Conservation (phyloP, 2,888 invertebrate species). For the Autographa gamma region DNA sequence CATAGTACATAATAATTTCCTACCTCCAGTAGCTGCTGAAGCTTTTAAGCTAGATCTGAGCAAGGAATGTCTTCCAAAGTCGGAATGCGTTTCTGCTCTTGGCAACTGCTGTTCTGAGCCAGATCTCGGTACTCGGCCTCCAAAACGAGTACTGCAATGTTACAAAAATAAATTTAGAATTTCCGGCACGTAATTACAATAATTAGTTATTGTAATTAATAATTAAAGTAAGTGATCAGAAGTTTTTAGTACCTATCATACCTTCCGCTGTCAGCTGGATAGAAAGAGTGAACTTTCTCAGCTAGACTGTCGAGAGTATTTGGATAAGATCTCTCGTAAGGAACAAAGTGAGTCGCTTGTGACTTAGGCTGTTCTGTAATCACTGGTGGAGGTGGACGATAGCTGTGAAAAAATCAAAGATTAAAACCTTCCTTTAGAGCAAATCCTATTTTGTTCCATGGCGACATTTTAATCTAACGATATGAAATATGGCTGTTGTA, state of each 20-base stretch:
- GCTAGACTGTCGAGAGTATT: conserved; percentile 97
- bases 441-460: too few species aligned
- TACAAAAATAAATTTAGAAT: not conserved
- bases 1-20: conserved; percentile 8
- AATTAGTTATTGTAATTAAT: not conserved
- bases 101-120: conserved; percentile 97
- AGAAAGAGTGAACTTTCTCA: conserved; percentile 97
- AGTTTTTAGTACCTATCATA: conserved; percentile 53
- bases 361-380: conserved; percentile 97
- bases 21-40: conserved; percentile 80
- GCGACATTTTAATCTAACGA: too few species aligned
- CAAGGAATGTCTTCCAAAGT: conserved; percentile 95
- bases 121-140: conserved; percentile 93
- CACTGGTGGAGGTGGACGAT: conserved; percentile 95
- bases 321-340: conserved; percentile 95
- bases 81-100: conserved; percentile 94
- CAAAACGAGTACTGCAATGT: conserved; percentile 77
- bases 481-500: too few species aligned
- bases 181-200: fast-evolving
- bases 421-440: not conserved
- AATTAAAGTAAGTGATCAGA: not conserved
- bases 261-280: conserved; percentile 86
- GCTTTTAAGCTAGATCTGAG: conserved; percentile 94
- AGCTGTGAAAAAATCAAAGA: conserved; percentile 72
- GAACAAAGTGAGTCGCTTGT: conserved; percentile 93